A percentile compares a stretch with the other conserved stretches of the same genome.
Conservation (phyloP, 2,113 vertebrate species). For the Nothoprocta pentlandii region DNA sequence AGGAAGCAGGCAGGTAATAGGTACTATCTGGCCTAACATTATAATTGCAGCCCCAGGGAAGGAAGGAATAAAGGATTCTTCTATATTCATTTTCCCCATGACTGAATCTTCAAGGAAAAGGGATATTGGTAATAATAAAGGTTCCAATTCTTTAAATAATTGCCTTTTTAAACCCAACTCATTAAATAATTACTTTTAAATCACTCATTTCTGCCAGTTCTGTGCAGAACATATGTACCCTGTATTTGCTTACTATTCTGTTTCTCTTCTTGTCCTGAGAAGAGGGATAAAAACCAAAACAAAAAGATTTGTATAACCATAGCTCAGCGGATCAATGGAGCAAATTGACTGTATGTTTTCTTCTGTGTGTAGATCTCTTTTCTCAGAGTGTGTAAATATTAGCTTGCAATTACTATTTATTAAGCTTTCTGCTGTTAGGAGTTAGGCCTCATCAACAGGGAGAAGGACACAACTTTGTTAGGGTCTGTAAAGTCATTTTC, state of each 20-base stretch:
- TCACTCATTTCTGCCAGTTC: neutral
- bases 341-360: neutral
- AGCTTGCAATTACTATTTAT: neutral
- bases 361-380: neutral
- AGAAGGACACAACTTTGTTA: neutral
- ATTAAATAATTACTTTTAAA: conserved; percentile 24
- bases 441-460: neutral
- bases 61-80: conserved; percentile 58
- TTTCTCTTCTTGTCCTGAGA: neutral
- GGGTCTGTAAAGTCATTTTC: neutral
- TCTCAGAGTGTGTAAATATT: neutral
- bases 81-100: conserved; percentile 20
- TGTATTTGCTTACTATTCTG: neutral
- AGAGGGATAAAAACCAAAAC: neutral
- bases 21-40: conserved; percentile 52
- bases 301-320: neutral
- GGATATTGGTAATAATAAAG: neutral
- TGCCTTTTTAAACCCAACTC: neutral
- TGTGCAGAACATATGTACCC: neutral
- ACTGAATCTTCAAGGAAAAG: conserved; percentile 42
- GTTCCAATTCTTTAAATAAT: neutral
- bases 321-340: neutral
- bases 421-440: neutral
- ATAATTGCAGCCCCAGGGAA: conserved; percentile 69
- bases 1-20: conserved; percentile 67